Percentiles rank a stretch among this genome's conserved stretches.
Evolutionary conservation across 2,113 vertebrate species (phyloP).

Genomic region (Zapus hudsonius): DNA sequence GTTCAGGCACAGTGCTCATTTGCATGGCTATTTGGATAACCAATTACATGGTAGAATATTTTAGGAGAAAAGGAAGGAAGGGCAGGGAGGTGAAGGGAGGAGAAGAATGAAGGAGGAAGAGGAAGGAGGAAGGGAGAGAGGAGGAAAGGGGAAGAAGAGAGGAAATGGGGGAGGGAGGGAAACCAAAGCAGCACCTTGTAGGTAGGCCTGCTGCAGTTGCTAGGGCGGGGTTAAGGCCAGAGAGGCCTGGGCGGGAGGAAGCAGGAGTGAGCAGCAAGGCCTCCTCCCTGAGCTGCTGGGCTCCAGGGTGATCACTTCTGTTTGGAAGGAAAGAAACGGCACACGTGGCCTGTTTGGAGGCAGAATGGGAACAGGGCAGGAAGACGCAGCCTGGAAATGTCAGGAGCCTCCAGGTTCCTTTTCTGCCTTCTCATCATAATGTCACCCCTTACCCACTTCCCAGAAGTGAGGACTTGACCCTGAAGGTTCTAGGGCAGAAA

Average conservation of each 20-base stretch:
- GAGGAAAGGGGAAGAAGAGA: not conserved
- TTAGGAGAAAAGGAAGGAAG: constrained; percentile 26
- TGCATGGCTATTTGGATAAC: constrained; percentile 62
- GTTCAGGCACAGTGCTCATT: constrained; percentile 51
- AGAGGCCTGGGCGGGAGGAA: not conserved
- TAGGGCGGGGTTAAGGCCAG: not conserved
- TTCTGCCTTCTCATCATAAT: not conserved
- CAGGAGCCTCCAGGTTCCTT: not conserved
- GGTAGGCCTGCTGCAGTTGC: constrained; percentile 2
- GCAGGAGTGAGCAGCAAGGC: not conserved
- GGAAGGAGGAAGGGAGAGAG: not conserved
- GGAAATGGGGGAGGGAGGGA: not conserved
- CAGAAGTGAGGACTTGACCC: not conserved
- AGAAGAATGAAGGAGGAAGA: too few relatives aligned
- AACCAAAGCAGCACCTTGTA: not conserved
- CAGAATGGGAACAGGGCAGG: not conserved
- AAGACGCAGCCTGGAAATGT: not conserved
- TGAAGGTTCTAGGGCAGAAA: not conserved
- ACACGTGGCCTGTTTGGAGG: accelerated
- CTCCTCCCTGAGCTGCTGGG: not conserved
- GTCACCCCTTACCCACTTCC: not conserved
- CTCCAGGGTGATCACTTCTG: not conserved
- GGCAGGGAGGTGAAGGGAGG: not conserved
- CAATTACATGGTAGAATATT: constrained; percentile 61
- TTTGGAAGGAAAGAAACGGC: not conserved